Percentiles rank a stretch among this genome's conserved stretches.
Evolutionary conservation across 2,113 vertebrate genomes (phyloP).

Genomic region (Furnarius figulus): DNA sequence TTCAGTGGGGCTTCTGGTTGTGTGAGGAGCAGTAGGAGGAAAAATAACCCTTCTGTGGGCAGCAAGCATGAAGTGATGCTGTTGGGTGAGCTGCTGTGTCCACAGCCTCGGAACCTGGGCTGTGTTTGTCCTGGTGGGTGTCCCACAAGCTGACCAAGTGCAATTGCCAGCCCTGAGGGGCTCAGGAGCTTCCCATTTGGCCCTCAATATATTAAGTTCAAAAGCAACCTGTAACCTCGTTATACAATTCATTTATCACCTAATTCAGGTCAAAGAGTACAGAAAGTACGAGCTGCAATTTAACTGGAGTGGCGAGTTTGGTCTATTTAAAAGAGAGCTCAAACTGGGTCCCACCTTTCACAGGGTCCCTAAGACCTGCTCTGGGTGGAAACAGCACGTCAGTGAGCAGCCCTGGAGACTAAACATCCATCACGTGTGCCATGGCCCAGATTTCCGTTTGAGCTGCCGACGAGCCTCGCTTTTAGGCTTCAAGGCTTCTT

Average conservation of each 20-base stretch:
- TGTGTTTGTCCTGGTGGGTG: background rate
- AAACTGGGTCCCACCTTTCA: slow-evolving; percentile 31
- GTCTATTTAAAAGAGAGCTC: slow-evolving; percentile 36
- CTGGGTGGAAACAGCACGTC: slow-evolving; percentile 1
- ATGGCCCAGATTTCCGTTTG: slow-evolving; percentile 29
- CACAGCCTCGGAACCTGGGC: background rate
- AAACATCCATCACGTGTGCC: background rate
- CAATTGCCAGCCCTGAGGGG: background rate
- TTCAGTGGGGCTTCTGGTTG: background rate
- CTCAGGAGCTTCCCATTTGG: background rate
- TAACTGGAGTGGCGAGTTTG: background rate
- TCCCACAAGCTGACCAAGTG: background rate
- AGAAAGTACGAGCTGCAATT: background rate
- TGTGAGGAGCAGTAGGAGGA: background rate
- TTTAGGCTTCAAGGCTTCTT: slow-evolving; percentile 35
- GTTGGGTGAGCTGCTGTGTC: background rate
- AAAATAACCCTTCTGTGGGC: background rate
- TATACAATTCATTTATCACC: background rate
- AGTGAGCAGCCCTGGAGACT: slow-evolving; percentile 33
- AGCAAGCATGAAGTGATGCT: background rate
- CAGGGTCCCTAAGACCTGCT: slow-evolving; percentile 5
- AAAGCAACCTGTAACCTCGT: background rate
- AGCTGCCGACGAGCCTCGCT: background rate
- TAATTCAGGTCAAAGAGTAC: slow-evolving; percentile 20
- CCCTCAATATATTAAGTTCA: background rate